Conservation (phyloP, 2,888 invertebrate species). For the Dioctria rufipes region DNA sequence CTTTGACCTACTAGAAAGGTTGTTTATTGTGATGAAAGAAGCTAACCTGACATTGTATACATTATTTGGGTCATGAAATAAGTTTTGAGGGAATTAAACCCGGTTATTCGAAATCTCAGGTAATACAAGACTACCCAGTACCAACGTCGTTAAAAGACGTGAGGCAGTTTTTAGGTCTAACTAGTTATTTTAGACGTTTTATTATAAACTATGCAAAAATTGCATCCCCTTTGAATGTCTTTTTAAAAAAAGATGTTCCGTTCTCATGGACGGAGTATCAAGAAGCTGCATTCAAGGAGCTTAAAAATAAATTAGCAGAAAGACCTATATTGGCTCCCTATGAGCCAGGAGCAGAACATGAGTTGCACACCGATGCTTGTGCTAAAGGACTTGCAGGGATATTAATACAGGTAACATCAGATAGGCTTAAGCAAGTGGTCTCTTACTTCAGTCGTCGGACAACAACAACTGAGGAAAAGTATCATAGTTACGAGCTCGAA, state of each 20-base stretch:
- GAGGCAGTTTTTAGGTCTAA: not conserved
- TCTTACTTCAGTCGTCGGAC: too few species aligned
- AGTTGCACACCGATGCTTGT: slow-evolving; percentile 51
- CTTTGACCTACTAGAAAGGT: not conserved
- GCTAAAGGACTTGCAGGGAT: not conserved
- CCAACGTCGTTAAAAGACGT: not conserved
- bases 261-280: slow-evolving; percentile 13
- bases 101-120: not conserved
- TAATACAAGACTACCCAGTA: not conserved
- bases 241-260: not conserved
- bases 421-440: too few species aligned
- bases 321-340: slow-evolving; percentile 8
- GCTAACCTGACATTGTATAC: not conserved
- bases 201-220: too few species aligned
- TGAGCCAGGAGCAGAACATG: slow-evolving; percentile 27
- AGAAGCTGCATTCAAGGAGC: slow-evolving; percentile 20
- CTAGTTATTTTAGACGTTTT: too few species aligned
- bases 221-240: not conserved
- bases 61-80: slow-evolving; percentile 14
- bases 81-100: slow-evolving; percentile 4
- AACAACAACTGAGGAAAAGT: too few species aligned
- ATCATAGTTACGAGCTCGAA: too few species aligned
- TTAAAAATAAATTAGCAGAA: slow-evolving; percentile 6
- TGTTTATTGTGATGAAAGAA: not conserved
- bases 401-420: too few species aligned